Percentiles rank a stretch among this genome's conserved stretches.
Evolutionary conservation across 2,888 invertebrate species (phyloP).

Genomic region (Tenodera sinensis): DNA sequence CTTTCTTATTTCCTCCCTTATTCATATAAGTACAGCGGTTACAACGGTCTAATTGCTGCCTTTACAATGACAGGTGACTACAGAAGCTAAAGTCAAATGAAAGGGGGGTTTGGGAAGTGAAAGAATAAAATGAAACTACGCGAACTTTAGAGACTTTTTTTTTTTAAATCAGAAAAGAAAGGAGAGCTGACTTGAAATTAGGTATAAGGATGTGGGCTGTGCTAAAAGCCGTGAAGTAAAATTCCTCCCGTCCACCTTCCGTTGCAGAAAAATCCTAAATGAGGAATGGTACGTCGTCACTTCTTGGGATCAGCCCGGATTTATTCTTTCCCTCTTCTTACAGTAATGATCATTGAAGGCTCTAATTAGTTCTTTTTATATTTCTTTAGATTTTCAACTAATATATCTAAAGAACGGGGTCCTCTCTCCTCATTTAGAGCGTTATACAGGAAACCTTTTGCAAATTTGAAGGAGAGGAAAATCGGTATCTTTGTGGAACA

Average conservation of each 20-base stretch:
- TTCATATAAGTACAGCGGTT: not conserved
- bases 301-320: slow-evolving; percentile 21
- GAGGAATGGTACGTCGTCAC: not conserved
- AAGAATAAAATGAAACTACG: not conserved
- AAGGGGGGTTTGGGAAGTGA: not conserved
- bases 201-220: slow-evolving; percentile 5
- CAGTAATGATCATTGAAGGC: slow-evolving; percentile 25
- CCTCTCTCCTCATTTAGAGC: not conserved
- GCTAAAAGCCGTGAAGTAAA: slow-evolving; percentile 8
- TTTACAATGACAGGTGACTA: slow-evolving; percentile 19
- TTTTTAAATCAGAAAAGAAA: not conserved
- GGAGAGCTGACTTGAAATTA: not conserved
- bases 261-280: not conserved
- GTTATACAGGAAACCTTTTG: not conserved
- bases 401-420: not conserved
- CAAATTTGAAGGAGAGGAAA: not conserved
- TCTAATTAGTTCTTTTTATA: slow-evolving; percentile 25
- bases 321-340: slow-evolving; percentile 16
- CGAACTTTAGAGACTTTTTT: not conserved
- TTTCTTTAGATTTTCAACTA: not conserved
- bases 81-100: slow-evolving; percentile 22
- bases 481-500: not conserved
- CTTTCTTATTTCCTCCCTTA: not conserved
- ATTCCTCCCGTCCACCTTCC: not conserved
- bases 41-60: slow-evolving; percentile 14